phyloP scores from a whole-genome alignment of 2,797 vertebrate species.

The Craterocephalus amniculus region DNA sequence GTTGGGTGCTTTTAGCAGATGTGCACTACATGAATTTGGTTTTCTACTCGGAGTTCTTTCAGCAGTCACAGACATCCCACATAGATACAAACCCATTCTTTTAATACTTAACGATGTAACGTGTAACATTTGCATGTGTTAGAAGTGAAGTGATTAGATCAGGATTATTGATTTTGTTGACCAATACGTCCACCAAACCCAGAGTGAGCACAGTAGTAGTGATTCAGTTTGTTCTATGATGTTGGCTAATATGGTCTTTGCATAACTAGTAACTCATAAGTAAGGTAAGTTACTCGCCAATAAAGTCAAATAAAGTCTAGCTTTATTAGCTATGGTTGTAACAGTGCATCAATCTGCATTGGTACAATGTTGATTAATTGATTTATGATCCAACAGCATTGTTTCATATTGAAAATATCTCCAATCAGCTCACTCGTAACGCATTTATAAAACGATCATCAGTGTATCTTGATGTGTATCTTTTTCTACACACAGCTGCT shows the following conservation, averaged over 20 bases:
- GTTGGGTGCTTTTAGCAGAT: conserved; percentile 55
- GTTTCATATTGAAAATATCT: background rate
- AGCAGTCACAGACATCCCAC: conserved; percentile 20
- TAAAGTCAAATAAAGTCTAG: no score
- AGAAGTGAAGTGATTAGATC: background rate
- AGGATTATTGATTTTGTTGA: no score
- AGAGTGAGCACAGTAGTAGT: no score
- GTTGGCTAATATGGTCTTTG: background rate
- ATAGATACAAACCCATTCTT: background rate
- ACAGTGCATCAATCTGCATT: background rate
- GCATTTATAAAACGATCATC: background rate
- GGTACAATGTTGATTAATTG: background rate
- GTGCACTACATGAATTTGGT: conserved; percentile 48
- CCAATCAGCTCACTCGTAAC: background rate
- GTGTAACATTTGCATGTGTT: background rate
- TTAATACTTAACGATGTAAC: background rate
- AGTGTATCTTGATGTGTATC: background rate
- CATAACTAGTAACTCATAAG: background rate
- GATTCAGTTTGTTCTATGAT: background rate
- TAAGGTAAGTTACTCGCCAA: background rate
- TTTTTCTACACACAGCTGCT: background rate
- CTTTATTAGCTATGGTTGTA: background rate
- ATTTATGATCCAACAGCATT: background rate
- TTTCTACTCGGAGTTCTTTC: conserved; percentile 30
- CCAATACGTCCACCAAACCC: no score